Evolutionary conservation across 2,797 vertebrate genomes (phyloP).

Genomic region (Spinus olivaceus): DNA sequence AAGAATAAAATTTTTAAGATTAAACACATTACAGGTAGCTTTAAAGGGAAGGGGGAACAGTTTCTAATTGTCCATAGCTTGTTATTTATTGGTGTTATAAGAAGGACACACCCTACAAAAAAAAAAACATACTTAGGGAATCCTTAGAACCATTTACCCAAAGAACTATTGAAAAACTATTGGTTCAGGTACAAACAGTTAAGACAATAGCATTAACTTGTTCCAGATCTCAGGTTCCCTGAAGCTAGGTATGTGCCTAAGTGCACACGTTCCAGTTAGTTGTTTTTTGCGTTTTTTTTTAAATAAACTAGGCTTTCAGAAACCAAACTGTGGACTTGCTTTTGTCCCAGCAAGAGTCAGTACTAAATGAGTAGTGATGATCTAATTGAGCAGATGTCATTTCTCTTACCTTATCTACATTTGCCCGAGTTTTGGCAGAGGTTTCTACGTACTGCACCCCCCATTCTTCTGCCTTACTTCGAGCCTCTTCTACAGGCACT

Average conservation of each 20-base stretch:
- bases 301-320: background rate
- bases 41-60: background rate
- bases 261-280: background rate
- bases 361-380: background rate
- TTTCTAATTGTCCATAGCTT: background rate
- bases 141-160: background rate
- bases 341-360: background rate
- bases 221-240: background rate
- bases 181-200: background rate
- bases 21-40: background rate
- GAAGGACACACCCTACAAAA: background rate
- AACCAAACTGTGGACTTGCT: background rate
- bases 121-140: background rate
- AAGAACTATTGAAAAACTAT: background rate
- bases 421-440: conserved; percentile 93
- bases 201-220: background rate
- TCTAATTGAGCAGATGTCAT: background rate
- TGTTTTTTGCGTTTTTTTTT: background rate
- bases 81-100: background rate
- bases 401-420: conserved; percentile 91
- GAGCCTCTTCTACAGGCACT: conserved; percentile 86
- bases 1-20: background rate
- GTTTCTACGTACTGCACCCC: conserved; percentile 95
- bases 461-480: conserved; percentile 86
- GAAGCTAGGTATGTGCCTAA: background rate